Base-by-base conservation (phyloP, 1,140 invertebrate species). In the Agrypnia vestita region DNA sequence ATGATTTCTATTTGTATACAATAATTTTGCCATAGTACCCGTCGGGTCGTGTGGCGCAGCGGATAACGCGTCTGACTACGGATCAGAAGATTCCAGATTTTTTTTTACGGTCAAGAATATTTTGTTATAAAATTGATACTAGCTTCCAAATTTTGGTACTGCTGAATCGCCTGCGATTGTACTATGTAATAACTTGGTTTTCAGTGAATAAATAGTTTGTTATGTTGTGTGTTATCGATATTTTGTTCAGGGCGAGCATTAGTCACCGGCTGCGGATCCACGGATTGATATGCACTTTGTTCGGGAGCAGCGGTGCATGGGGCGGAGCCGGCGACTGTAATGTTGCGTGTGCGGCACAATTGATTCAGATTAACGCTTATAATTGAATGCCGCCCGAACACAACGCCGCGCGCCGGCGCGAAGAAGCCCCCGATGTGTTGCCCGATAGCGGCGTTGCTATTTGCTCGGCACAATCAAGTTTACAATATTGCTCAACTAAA, bases 261-360 rank as follows among this genome's bases (percentile, higher is more conserved):
- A 73, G 49, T 73, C 69, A 73, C 69, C 49, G 15, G 47, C 25
- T n/a, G 69, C 15, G 53, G 47, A 55, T 51, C 25, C 69, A 13
- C 35, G 17, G 21, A 25, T 15, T 55, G 69, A 53, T 73, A 73
- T 73, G 69, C 69, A 73, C 69, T 73, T 73, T 73, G 69, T 73
- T 73, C 69, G n/a, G 47, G 69, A 55, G 69, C 69, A 55, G 17
- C 49, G 69, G 51, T 53, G 69, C 69, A 73, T 73, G 69, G 15
- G 25, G 47, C 47, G 67, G 19, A n/a, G 61, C 21, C 25, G 35
- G 4, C 44, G n/a, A n/a, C 19, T 25, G 12, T 19, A 12, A 44
- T 13, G 69, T 35, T 43, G 69, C 69, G 53, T 25, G 49, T 73
- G 69, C 10, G 53, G 35, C 49, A 55, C 69, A 73, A 73, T 73